Percentiles rank a stretch among this genome's conserved stretches.
Evolutionary conservation across 1,140 invertebrate genomes (phyloP).

Genomic region (Harpegnathos saltator): DNA sequence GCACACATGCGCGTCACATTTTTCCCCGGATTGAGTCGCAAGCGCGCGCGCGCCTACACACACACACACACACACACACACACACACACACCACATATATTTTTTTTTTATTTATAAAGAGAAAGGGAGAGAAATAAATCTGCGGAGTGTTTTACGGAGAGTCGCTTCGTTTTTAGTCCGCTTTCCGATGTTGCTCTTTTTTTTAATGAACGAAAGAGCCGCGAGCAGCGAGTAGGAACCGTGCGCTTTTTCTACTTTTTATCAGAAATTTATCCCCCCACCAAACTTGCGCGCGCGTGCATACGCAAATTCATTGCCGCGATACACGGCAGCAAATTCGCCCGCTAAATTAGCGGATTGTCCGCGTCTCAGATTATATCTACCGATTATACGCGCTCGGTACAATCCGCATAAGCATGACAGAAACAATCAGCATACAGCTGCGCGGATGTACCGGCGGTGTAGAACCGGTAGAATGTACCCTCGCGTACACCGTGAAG

Average conservation of each 20-base stretch:
- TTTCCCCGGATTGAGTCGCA: constrained; percentile 13
- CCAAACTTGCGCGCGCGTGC: neutral
- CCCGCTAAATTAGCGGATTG: neutral
- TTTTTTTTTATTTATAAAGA: constrained; percentile 8
- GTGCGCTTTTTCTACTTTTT: neutral
- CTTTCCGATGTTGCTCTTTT: constrained; percentile 3
- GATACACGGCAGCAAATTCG: neutral
- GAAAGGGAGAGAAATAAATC: neutral
- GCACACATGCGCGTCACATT: neutral
- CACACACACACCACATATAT: too few relatives aligned
- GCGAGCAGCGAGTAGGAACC: neutral
- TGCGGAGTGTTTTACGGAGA: neutral
- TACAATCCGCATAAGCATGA: constrained; percentile 34
- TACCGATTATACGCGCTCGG: constrained; percentile 10
- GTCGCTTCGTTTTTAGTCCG: neutral
- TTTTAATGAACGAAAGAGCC: neutral
- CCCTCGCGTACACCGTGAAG: constrained; percentile 53
- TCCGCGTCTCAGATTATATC: neutral
- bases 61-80: too few relatives aligned
- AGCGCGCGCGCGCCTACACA: neutral
- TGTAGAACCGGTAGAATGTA: neutral
- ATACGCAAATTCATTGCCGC: too few relatives aligned
- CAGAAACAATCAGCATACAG: constrained; percentile 57
- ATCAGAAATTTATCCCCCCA: neutral
- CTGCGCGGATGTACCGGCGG: constrained; percentile 43